Conservation (phyloP, 2,888 invertebrate species). For the Cyrtodaria siliqua region DNA sequence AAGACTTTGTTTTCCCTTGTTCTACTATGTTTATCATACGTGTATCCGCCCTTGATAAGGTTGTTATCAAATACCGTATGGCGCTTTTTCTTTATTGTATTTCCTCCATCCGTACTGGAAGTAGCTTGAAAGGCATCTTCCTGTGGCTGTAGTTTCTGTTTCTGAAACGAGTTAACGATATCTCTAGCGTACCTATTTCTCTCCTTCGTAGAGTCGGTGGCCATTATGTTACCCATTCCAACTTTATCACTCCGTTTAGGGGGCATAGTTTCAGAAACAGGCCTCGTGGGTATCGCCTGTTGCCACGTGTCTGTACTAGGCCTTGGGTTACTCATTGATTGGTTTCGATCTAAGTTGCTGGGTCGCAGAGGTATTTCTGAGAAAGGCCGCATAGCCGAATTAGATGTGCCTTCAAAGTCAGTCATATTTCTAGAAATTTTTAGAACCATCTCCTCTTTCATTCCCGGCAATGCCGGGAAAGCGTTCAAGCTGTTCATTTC, state of each 20-base stretch:
- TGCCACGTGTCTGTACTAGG: background rate
- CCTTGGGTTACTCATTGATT: background rate
- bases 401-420: constrained; percentile 2
- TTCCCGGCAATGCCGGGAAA: constrained; percentile 33
- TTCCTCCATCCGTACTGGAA: background rate
- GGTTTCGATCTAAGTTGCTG: background rate
- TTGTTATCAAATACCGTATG: constrained; percentile 53
- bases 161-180: constrained; percentile 50
- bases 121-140: constrained; percentile 25
- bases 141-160: constrained; percentile 31
- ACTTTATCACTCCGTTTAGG: constrained; percentile 48
- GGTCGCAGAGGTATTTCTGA: constrained; percentile 58
- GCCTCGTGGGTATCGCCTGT: constrained; percentile 10
- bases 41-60: constrained; percentile 54
- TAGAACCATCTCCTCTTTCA: constrained; percentile 8
- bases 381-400: constrained; percentile 34
- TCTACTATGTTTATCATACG: constrained; percentile 60
- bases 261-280: constrained; percentile 48
- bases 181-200: constrained; percentile 58
- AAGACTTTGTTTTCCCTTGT: background rate
- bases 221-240: constrained; percentile 54
- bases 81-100: constrained; percentile 26
- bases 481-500: constrained; percentile 17
- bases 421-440: constrained; percentile 31
- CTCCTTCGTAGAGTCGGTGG: constrained; percentile 46